Percentiles rank a stretch among this genome's conserved stretches.
Conservation (phyloP, 2,797 vertebrate species). For the Hozukius guyotensis region DNA sequence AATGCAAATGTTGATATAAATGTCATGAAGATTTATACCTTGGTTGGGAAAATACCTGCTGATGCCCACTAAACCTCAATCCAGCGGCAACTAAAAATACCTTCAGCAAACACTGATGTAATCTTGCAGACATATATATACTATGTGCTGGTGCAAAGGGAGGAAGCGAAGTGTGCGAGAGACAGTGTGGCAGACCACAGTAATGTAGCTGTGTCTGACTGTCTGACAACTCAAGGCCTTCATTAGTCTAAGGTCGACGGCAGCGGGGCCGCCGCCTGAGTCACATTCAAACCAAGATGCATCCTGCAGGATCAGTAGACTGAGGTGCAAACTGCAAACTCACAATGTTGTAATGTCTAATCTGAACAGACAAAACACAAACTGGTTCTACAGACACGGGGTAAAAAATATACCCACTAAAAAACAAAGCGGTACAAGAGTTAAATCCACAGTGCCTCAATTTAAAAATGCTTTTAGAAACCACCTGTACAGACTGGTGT, state of each 20-base stretch:
- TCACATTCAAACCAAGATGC: slow-evolving; percentile 25
- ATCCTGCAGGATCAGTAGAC: neutral
- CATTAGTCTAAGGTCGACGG: slow-evolving; percentile 44
- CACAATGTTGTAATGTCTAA: neutral
- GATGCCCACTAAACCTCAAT: slow-evolving; percentile 49
- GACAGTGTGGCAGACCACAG: slow-evolving; percentile 74
- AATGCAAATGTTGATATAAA: slow-evolving; percentile 54
- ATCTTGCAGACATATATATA: slow-evolving; percentile 58
- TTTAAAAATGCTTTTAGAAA: too few relatives aligned
- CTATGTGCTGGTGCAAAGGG: slow-evolving; percentile 18
- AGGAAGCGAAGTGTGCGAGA: slow-evolving; percentile 58
- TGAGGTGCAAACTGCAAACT: slow-evolving; percentile 21
- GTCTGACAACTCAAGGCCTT: slow-evolving; percentile 64
- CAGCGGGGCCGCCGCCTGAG: slow-evolving; percentile 24
- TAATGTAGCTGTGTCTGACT: slow-evolving; percentile 68
- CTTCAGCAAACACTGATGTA: slow-evolving; percentile 70
- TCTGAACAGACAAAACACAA: slow-evolving; percentile 30
- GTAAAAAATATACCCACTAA: neutral
- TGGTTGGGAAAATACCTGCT: slow-evolving; percentile 63
- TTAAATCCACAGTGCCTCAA: neutral
- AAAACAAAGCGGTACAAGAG: neutral
- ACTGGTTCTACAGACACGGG: neutral
- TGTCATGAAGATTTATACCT: slow-evolving; percentile 39
- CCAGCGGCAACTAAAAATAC: slow-evolving; percentile 60
- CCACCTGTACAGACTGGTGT: too few relatives aligned